Evolutionary conservation across 1,140 invertebrate genomes (phyloP), one percentile per base, ranked within the genome.

Genomic region (Drosophila asahinai): DNA sequence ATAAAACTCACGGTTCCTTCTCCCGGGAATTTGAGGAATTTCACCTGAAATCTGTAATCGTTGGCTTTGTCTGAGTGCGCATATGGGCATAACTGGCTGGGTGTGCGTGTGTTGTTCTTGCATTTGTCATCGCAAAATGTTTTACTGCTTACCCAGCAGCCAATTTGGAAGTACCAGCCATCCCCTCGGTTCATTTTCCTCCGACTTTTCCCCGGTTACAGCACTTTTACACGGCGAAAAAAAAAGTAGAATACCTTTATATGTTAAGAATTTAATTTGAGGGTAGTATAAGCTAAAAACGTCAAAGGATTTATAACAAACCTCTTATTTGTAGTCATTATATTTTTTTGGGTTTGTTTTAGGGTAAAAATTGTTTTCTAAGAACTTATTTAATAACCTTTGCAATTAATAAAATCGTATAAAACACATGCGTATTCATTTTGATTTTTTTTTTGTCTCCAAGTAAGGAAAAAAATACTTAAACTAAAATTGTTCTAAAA

Each of bases 101-200:
- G 49, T 49, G 42, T 59, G 38, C 25, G 54, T 38, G 47, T 79
- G 77, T 77, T 81, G 77, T 77, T 84, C 67, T 77, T 84, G 73
- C 81, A 77, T 81, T 84, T 84, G 81, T 84, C 81, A 84, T 84
- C 77, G 81, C 52, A 81, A 80, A 86, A 84, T 81, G 67, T 84
- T 81, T 71, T 77, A 55, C 71, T 83, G 80, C 80, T 65, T 75
- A 83, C 68, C 52, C 75, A 74, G 64, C 72, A 80, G 81, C 81
- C 81, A 83, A 83, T 84, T 83, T 83, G 77, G 62, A 36, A 58
- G 62, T 40, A 62, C n/a, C 40, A 22, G 5, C 19, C 22, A 5
- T 43, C 15, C 33, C 43, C 54, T 5, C 12, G 5, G 19, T 22
- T 9, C 33, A 22, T n/a, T 42, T 49, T 64, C 19, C 11, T 11